Evolutionary conservation across 2,888 invertebrate species (phyloP), one percentile per base, ranked within the genome.

Genomic region (Archips xylosteana): DNA sequence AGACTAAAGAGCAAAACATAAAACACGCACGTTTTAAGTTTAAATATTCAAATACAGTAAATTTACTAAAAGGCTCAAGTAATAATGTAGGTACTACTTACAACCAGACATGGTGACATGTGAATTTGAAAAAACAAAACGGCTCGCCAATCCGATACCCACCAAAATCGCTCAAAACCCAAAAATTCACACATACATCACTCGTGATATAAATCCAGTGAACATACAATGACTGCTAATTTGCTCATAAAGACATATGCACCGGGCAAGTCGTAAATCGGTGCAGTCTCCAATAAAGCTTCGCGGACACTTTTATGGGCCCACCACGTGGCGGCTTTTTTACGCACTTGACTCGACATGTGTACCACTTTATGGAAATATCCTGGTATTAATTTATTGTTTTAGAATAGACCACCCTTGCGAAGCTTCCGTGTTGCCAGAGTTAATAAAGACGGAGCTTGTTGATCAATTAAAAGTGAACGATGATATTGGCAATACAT

Each of bases 151-250:
- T 4, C 23, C 34, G 15, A 23, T 63, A 34, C 8, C 79, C 76
- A 75, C 78, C 80, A 78, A 82, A 81, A 76, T 76, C 79, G 12
- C 73, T 71, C 67, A 78, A 81, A 80, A 82, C 78, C 79, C 80
- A 81, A 90, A 54, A 90, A 88, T 90, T 92, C 91, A 78, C 92
- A 92, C 92, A 93, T 92, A 86, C 84, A 85, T 93, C 92, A 92
- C 86, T 84, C 83, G 84, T 85, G 87, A 85, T 90, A 92, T 92
- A 93, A 94, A 92, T 92, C 90, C 87, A 84, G 87, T 87, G 86
- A 89, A 92, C 91, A 93, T 89, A 92, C 92, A 93, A 92, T 94
- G 94, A 92, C 89, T 92, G 92, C 91, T 94, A 94, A 94, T 94
- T 94, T 93, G 92, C 92, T 90, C 89, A 85, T 90, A 90, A 93